Base-by-base conservation (phyloP, 1,140 invertebrate species). In the Neodiprion lecontei region DNA sequence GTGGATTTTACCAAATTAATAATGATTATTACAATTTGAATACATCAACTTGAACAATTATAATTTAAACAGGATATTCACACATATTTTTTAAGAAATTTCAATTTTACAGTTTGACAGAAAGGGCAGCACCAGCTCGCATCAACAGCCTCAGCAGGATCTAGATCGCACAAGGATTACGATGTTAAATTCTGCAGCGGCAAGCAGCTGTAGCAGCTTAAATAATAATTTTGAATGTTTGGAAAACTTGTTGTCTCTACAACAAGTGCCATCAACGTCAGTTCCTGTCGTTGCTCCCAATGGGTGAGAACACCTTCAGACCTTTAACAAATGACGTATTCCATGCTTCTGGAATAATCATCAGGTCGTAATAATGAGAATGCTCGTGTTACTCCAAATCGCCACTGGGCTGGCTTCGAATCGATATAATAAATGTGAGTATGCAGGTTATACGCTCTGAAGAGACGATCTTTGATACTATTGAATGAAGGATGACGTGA, bases 211-310 rank as follows among this genome's bases (percentile, higher is more conserved):
- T 75, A 85, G 79, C 77, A 88, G 86, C 77, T 75, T 88, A 72
- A 88, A 88, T 77, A 88, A 88, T 72, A 88, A 88, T 68, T 77
- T 83, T 65, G 84, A 76, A 65, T 82, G 82, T 74, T 70, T 74
- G 50, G 74, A 74, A 21, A 69, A 12, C 21, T 23, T 66, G 83
- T 82, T 9, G 74, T 75, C 28, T 14, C 74, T 81, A 11, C 78
- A 81, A 49, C 88, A 87, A 78, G 69, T 77, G 14, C 68, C 75
- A n/a, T 80, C 81, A 53, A 74, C 77, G 48, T 77, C 81, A 48
- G 72, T 87, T 75, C 85, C 87, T 9, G 79, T 85, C 14, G 80
- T 88, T 14, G 85, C 82, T 72, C 86, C 87, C 28, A 88, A 88
- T 65, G 87, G 87, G 75, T 88, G 87, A 88, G 79, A 73, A 47